Percentiles rank a stretch among this genome's conserved stretches.
Evolutionary conservation across 2,113 vertebrate genomes (phyloP).

Genomic region (Macaca fascicularis): T2T-MFA8v1.1 NC_088375.1:182276501-182277000

Average conservation of each 20-base stretch:
- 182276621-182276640: background rate
- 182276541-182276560: background rate
- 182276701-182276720: background rate
- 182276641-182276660: background rate
- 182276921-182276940: background rate
- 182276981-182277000: background rate
- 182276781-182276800: background rate
- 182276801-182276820: background rate
- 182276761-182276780: background rate
- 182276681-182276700: background rate
- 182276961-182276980: background rate
- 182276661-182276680: background rate
- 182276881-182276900: background rate
- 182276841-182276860: background rate
- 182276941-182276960: background rate
- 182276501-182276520: background rate
- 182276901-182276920: background rate
- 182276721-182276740: background rate
- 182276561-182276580: background rate
- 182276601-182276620: background rate
- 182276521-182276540: background rate
- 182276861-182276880: background rate
- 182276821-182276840: too few relatives aligned
- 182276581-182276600: background rate
- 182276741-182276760: background rate